phyloP scores from a whole-genome alignment of 2,888 invertebrate genomes.

The Aspidiotus rigidus region DNA sequence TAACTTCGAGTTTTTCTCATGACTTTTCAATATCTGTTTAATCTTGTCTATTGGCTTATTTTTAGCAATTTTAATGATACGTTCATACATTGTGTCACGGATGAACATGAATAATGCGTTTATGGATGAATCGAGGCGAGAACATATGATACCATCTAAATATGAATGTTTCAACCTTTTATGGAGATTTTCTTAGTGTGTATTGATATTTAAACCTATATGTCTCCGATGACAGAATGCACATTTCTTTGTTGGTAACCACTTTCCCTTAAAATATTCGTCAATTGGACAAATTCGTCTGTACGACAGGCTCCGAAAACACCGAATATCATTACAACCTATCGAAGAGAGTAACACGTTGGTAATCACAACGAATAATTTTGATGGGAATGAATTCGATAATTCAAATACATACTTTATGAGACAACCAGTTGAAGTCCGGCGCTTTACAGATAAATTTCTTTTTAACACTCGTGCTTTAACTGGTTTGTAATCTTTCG shows the following conservation, averaged over 20 bases:
- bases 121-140: background rate
- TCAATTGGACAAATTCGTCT: too few relatives aligned
- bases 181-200: background rate
- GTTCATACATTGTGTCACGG: background rate
- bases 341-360: too few relatives aligned
- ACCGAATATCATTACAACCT: too few relatives aligned
- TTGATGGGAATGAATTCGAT: too few relatives aligned
- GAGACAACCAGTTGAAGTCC: too few relatives aligned
- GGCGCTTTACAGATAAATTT: too few relatives aligned
- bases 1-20: background rate
- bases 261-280: too few relatives aligned
- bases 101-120: background rate
- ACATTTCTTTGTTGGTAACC: background rate
- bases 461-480: too few relatives aligned
- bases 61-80: background rate
- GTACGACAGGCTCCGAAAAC: too few relatives aligned
- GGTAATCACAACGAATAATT: too few relatives aligned
- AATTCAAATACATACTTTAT: too few relatives aligned
- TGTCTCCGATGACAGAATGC: background rate
- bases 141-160: background rate
- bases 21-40: background rate
- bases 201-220: background rate
- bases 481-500: too few relatives aligned
- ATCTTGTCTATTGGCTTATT: background rate
- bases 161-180: background rate